Percentiles rank a stretch among this genome's conserved stretches.
Evolutionary conservation across 2,797 vertebrate genomes (phyloP).

Genomic region (Acanthis flammea): DNA sequence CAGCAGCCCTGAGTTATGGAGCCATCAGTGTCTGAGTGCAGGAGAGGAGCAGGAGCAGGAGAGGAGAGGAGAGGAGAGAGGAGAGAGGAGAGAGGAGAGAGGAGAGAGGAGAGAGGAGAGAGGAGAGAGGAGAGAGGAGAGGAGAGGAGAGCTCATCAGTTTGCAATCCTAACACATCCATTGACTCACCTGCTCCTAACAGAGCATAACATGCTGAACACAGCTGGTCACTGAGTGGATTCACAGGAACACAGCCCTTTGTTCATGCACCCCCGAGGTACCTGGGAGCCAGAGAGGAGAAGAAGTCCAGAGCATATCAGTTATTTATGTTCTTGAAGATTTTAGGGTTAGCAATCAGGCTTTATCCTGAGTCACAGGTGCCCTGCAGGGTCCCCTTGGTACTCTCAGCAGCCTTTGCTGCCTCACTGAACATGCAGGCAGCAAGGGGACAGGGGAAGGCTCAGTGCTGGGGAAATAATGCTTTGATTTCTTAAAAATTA

Average conservation of each 20-base stretch:
- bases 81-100: neutral
- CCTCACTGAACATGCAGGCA: neutral
- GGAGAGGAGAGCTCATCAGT: neutral
- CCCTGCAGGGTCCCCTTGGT: neutral
- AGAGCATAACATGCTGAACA: neutral
- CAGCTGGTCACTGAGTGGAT: neutral
- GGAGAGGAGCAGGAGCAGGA: neutral
- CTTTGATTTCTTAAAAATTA: neutral
- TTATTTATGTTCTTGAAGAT: neutral
- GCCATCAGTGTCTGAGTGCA: neutral
- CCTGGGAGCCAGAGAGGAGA: neutral
- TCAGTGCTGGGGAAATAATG: neutral
- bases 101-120: neutral
- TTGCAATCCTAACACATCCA: neutral
- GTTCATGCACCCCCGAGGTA: fast-evolving
- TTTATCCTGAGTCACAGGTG: neutral
- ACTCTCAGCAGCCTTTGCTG: neutral
- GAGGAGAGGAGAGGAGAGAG: neutral
- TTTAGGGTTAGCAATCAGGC: neutral
- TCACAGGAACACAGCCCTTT: neutral
- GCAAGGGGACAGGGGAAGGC: neutral
- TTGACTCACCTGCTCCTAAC: neutral
- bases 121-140: neutral
- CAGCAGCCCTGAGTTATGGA: neutral
- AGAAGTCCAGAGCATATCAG: neutral